Conservation (phyloP, 35 echinoderm and acorn worm genomes). For the Holothuria glaberrima region DNA sequence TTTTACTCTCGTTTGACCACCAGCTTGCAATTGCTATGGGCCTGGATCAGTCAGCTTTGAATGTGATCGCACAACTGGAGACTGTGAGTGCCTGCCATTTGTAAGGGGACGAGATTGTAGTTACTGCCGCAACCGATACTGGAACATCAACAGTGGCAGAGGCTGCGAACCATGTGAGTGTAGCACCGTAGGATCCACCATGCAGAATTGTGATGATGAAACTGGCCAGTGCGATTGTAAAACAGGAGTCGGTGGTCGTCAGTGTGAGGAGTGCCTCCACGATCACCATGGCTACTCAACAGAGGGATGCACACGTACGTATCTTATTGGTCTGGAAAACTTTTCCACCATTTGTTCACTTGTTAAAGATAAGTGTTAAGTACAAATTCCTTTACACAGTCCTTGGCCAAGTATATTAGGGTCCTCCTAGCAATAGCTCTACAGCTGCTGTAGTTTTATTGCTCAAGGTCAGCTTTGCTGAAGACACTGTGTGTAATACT, state of each 20-base stretch:
- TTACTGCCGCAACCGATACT: constrained; percentile 80
- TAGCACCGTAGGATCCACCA: constrained; percentile 50
- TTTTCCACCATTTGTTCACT: too few relatives aligned
- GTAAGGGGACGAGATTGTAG: constrained; percentile 82
- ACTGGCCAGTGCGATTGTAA: constrained; percentile 89
- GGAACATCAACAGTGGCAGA: constrained; percentile 85
- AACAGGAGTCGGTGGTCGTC: constrained; percentile 69
- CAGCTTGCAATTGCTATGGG: constrained; percentile 80
- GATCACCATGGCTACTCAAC: constrained; percentile 84
- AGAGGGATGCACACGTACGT: constrained; percentile 81
- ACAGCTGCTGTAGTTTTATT: too few relatives aligned
- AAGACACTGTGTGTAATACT: too few relatives aligned
- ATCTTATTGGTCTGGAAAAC: background rate
- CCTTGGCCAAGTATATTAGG: too few relatives aligned
- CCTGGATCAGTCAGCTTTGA: constrained; percentile 66
- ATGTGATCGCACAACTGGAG: constrained; percentile 66
- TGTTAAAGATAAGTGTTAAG: too few relatives aligned
- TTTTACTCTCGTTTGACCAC: background rate
- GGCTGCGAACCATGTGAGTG: constrained; percentile 86
- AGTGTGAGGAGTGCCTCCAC: constrained; percentile 72
- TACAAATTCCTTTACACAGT: too few relatives aligned
- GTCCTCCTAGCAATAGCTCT: too few relatives aligned
- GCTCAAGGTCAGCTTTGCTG: too few relatives aligned
- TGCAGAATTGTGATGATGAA: constrained; percentile 55
- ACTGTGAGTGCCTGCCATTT: constrained; percentile 70